phyloP scores from a whole-genome alignment of 1,140 invertebrate species.

The Lepidurus arcticus region DNA sequence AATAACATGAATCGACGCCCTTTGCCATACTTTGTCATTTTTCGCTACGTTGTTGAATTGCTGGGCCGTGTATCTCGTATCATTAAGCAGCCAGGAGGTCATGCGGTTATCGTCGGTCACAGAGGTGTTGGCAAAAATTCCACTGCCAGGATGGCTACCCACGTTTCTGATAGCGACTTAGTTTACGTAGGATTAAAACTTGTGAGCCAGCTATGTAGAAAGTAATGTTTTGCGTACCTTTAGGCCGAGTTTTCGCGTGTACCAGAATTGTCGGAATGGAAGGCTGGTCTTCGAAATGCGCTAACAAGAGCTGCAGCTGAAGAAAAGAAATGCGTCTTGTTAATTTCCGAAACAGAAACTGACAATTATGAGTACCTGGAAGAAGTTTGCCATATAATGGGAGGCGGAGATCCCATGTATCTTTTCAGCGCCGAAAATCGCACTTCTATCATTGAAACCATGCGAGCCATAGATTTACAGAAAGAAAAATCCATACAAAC shows the following conservation, averaged over 20 bases:
- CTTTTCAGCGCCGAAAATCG: constrained; percentile 84
- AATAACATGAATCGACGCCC: constrained; percentile 96
- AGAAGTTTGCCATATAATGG: constrained; percentile 88
- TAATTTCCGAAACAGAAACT: constrained; percentile 84
- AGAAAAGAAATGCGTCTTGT: constrained; percentile 82
- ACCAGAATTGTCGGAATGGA: constrained; percentile 61
- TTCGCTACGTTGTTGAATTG: neutral
- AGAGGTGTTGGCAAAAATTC: constrained; percentile 90
- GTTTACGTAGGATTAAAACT: constrained; percentile 50
- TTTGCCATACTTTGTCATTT: constrained; percentile 53
- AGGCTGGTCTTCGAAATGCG: constrained; percentile 80
- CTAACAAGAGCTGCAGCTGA: constrained; percentile 64
- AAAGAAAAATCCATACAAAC: constrained; percentile 75
- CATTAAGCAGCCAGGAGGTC: constrained; percentile 81
- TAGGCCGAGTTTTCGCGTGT: neutral
- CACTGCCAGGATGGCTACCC: constrained; percentile 76
- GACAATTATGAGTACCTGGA: constrained; percentile 53
- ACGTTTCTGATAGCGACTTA: constrained; percentile 89
- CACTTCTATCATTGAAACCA: constrained; percentile 87
- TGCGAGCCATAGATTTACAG: constrained; percentile 82
- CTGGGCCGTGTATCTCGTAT: constrained; percentile 53
- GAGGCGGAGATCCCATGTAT: constrained; percentile 89
- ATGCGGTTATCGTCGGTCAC: constrained; percentile 78
- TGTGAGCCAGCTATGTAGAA: neutral
- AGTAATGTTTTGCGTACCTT: neutral